These are phyloP conservation scores for Synanthedon andrenaeformis DNA, from an alignment of 2,888 invertebrate genomes.

Conservation along the genomic window DNA sequence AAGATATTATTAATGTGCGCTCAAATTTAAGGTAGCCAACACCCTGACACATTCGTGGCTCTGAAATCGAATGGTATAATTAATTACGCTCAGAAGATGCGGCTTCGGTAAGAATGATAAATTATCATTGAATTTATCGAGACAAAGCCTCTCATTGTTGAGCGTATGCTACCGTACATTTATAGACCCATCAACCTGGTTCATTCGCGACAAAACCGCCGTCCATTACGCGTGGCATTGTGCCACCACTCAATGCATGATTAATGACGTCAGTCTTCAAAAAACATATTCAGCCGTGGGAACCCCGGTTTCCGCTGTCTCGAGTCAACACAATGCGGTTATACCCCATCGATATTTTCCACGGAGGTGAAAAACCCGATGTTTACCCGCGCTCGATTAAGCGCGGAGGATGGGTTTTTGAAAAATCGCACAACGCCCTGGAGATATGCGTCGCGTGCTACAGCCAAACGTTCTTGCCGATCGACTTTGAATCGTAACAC, in stretches of 20 bases:
- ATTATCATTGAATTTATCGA: conserved; percentile 25
- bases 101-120: conserved; percentile 25
- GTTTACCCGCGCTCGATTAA: conserved; percentile 67
- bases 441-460: conserved; percentile 41
- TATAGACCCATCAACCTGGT: conserved; percentile 27
- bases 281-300: conserved; percentile 58
- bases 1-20: conserved; percentile 8
- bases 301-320: conserved; percentile 31
- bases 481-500: conserved; percentile 14
- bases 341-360: conserved; percentile 49
- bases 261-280: conserved; percentile 49
- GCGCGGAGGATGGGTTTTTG: conserved; percentile 48
- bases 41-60: background rate
- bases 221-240: conserved; percentile 50
- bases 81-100: conserved; percentile 6
- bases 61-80: conserved; percentile 1
- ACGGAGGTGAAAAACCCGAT: conserved; percentile 57
- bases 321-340: conserved; percentile 37
- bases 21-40: background rate
- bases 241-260: conserved; percentile 58
- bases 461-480: conserved; percentile 7
- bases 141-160: conserved; percentile 45
- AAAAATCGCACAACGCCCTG: conserved; percentile 42
- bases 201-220: conserved; percentile 43
- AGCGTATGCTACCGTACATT: conserved; percentile 21